A percentile compares a stretch with the other conserved stretches of the same genome.
Conservation (phyloP, 2,888 invertebrate species). For the Seladonia tumulorum region DNA sequence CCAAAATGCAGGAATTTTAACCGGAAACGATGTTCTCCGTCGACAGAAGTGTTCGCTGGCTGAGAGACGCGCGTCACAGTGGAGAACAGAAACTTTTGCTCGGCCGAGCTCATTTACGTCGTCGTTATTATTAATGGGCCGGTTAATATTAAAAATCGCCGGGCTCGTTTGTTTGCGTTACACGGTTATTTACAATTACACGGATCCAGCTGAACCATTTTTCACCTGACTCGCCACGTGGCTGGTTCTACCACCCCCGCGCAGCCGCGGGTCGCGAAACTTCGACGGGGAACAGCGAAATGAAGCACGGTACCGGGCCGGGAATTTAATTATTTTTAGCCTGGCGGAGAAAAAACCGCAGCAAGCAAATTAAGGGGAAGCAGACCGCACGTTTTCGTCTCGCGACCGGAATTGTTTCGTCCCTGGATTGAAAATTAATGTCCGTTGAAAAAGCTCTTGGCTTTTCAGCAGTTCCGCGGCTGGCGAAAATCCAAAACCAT, state of each 20-base stretch:
- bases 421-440: neutral
- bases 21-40: constrained; percentile 22
- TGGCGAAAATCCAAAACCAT: neutral
- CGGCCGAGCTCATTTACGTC: constrained; percentile 35
- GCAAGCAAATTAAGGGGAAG: constrained; percentile 29
- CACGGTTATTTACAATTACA: constrained; percentile 56
- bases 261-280: neutral
- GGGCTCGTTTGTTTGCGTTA: constrained; percentile 36
- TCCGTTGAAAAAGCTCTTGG: neutral
- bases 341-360: neutral
- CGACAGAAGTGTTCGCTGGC: no score
- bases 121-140: constrained; percentile 46
- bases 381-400: neutral
- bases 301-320: constrained; percentile 9
- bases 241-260: neutral
- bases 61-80: neutral
- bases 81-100: neutral
- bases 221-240: constrained; percentile 22
- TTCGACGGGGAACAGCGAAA: neutral
- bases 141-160: constrained; percentile 55
- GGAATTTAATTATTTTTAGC: constrained; percentile 29
- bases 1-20: neutral
- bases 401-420: neutral
- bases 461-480: neutral
- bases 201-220: constrained; percentile 38